phyloP scores from a whole-genome alignment of 2,888 invertebrate genomes.

The Drosophila melanosoma region DNA sequence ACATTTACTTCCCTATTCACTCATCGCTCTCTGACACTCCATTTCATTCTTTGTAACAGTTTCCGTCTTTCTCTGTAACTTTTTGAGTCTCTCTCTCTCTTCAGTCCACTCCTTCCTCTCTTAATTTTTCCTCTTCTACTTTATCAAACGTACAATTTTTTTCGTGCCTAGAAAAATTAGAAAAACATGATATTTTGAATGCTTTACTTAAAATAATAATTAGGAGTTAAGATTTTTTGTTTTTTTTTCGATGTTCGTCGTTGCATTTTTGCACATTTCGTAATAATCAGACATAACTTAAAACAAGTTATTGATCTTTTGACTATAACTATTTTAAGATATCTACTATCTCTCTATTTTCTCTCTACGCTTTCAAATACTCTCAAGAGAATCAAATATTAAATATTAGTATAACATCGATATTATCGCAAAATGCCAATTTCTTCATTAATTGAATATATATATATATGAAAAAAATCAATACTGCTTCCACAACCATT shows the following conservation, averaged over 20 bases:
- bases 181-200: slow-evolving; percentile 18
- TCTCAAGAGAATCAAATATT: not conserved
- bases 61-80: not conserved
- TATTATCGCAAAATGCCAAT: not conserved
- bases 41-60: not conserved
- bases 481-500: not conserved
- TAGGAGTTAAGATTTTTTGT: slow-evolving; percentile 7
- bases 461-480: not conserved
- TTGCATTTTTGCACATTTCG: not conserved
- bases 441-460: not conserved
- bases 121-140: slow-evolving; percentile 7
- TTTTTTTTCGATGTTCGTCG: slow-evolving; percentile 6
- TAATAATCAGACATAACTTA: not conserved
- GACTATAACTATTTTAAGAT: not conserved
- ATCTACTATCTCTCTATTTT: not conserved
- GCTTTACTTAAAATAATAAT: slow-evolving; percentile 9
- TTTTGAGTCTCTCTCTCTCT: not conserved
- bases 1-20: slow-evolving; percentile 10
- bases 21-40: slow-evolving; percentile 7
- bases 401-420: not conserved
- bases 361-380: not conserved
- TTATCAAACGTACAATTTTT: not conserved
- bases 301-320: not conserved
- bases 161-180: slow-evolving; percentile 12
- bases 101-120: slow-evolving; percentile 14